These are phyloP conservation scores for Drosophila mayaguana DNA, from an alignment of 2,888 invertebrate species.

Conservation along the genomic window DNA sequence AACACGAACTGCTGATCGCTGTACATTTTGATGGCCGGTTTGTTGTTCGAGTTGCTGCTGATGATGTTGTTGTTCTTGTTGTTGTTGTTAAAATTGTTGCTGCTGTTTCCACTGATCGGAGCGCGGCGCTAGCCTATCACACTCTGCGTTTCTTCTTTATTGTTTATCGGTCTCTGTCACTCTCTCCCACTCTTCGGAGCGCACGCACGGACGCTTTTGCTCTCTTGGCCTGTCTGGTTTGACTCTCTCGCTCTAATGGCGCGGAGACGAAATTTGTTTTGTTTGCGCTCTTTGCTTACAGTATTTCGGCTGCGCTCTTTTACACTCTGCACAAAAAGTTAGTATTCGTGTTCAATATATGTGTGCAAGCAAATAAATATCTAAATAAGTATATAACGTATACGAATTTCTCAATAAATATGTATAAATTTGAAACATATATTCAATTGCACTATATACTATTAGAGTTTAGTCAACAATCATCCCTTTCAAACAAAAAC, in stretches of 20 bases:
- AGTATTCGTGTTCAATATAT: neutral
- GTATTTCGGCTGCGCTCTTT: conserved; percentile 39
- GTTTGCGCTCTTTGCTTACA: conserved; percentile 33
- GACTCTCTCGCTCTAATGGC: conserved; percentile 14
- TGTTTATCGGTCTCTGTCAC: conserved; percentile 41
- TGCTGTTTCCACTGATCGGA: conserved; percentile 46
- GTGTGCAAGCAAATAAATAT: neutral
- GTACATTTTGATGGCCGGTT: conserved; percentile 69
- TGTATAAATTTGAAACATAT: neutral
- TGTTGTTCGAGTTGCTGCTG: conserved; percentile 29
- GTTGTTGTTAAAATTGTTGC: conserved; percentile 37
- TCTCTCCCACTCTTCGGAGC: conserved; percentile 25
- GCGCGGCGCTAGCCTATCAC: conserved; percentile 49
- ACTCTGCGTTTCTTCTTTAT: conserved; percentile 55
- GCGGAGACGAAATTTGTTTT: conserved; percentile 43
- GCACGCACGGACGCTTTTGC: conserved; percentile 22
- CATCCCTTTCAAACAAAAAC: conserved; percentile 1
- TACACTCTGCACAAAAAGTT: conserved; percentile 66
- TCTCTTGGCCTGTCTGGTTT: conserved; percentile 26
- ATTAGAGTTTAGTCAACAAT: neutral
- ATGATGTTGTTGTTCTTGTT: conserved; percentile 16
- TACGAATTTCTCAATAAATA: neutral
- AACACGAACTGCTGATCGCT: conserved; percentile 60
- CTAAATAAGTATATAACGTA: too few relatives aligned
- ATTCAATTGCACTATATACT: neutral